These are phyloP conservation scores for Marronus borbonicus DNA, from an alignment of 2,888 invertebrate genomes.

Conservation along the genomic window DNA sequence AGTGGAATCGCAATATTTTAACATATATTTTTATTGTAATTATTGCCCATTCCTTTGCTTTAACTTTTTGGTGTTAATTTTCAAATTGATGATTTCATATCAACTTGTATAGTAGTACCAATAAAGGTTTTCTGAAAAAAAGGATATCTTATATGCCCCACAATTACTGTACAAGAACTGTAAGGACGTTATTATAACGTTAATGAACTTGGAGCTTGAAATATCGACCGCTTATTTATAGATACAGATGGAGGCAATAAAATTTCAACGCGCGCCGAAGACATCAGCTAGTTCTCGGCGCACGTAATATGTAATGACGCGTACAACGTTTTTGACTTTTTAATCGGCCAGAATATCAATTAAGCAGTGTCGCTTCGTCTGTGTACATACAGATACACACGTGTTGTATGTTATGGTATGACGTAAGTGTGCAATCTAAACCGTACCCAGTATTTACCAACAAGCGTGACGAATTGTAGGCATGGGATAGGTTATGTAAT, in stretches of 20 bases:
- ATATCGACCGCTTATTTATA: constrained; percentile 25
- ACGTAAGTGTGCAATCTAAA: constrained; percentile 45
- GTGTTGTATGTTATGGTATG: constrained; percentile 31
- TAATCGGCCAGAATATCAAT: constrained; percentile 39
- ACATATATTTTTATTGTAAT: no score
- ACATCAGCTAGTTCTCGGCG: neutral
- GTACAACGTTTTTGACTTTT: constrained; percentile 21
- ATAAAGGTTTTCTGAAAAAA: neutral
- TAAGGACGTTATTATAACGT: constrained; percentile 2
- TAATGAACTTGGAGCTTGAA: constrained; percentile 31
- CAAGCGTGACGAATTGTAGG: constrained; percentile 53
- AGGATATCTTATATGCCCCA: neutral
- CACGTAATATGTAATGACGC: constrained; percentile 8
- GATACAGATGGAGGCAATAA: constrained; percentile 30
- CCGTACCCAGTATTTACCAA: constrained; percentile 55
- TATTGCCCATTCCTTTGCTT: no score
- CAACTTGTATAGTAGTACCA: no score
- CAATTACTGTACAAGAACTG: neutral
- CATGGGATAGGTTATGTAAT: constrained; percentile 53
- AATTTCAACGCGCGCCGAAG: constrained; percentile 12
- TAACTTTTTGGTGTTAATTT: no score
- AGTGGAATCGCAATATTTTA: no score
- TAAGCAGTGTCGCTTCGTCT: constrained; percentile 11
- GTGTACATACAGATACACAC: constrained; percentile 8
- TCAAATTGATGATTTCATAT: no score